Evolutionary conservation across 2,888 invertebrate species (phyloP), one percentile per base, ranked within the genome.

Genomic region (Hirtodrosophila histrioides): DNA sequence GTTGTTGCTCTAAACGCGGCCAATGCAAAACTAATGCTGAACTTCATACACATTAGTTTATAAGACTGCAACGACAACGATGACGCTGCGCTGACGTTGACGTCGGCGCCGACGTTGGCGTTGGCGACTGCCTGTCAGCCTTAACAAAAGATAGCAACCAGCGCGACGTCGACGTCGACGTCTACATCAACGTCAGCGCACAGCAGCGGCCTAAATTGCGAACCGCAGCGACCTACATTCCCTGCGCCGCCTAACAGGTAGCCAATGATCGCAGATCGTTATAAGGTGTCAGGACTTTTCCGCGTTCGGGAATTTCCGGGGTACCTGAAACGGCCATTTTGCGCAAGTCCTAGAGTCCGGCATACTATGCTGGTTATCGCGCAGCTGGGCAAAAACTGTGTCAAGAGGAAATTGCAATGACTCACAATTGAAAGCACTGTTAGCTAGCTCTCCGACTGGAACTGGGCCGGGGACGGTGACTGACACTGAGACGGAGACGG

Each of bases 1-100:
- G 61, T 56, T 84, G 82, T 78, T 81, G 66, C 82, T 84, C 78
- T 85, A 85, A 78, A 87, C 80, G 73, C 88, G 72, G 66, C 75
- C 84, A 89, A 88, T 82, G 88, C 85, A 74, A 88, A 89, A 88
- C 80, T 79, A 84, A 74, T 89, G 89, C 88, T 82, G 88, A 82
- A 73, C 78, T 79, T 79, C 82, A 78, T 70, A 81, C 71, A 76
- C 80, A 81, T 86, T 86, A 84, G 88, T 88, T 88, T 85, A 86
- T 86, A 88, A 88, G 86, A 69, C 72, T 54, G 67, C 63, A 53
- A 49, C 43, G 23, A 17, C 63, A 24, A 17, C 45, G 56, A 23
- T 17, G 39, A 27, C 64, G 46, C 27, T 46, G 57, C 65, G 41
- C 5, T 24, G 66, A 24, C 60, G 48, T 10, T 6, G 33, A 17